Base-by-base conservation (phyloP, 2,888 invertebrate species). In the Hydriomena furcata region DNA sequence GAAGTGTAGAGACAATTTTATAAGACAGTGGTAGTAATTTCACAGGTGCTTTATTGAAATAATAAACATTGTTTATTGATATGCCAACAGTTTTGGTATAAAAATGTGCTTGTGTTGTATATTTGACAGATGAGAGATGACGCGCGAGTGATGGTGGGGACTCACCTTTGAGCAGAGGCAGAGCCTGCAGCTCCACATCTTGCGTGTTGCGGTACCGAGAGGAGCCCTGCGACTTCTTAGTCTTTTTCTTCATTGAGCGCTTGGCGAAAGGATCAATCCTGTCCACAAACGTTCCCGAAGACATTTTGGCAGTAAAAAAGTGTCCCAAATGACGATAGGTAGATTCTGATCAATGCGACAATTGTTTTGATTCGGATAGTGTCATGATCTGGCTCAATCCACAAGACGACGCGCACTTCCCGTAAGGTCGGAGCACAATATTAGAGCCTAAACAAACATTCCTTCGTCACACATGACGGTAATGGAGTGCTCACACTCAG, bases 181-280 rank as follows among this genome's bases (percentile, higher is more conserved):
- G 93, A 81, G 97, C 97, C 88, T 97, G 97, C 68, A 99, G 92
- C 91, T 99, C 99, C 73, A 98, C 97, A 91, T 99, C 98, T 91
- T 98, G 98, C 79, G 98, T 98, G 85, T 98, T 98, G 86, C 99
- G 95, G 91, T 99, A 99, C 77, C 99, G 94, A 64, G 99, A 99
- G 74, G 99, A 99, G 76, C 99, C 99, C 92, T 99, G 99, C 83
- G 98, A 98, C 92, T 98, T 97, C 93, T 98, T 98, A 82, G 97
- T 97, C 92, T 99, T 98, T 93, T 99, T 98, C 93, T 98, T 98
- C 77, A 98, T 91, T 77, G 99, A 98, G 87, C 98, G 94, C 93
- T 99, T 99, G 74, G 97, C 97, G 92, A 99, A 99, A 79, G 99
- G 99, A 93, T 99, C 99, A 93, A 99, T 99, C 91, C 98, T 96